These are phyloP conservation scores for Lerista edwardsae DNA, from an alignment of 2,797 vertebrate species.

Conservation along the genomic window DNA sequence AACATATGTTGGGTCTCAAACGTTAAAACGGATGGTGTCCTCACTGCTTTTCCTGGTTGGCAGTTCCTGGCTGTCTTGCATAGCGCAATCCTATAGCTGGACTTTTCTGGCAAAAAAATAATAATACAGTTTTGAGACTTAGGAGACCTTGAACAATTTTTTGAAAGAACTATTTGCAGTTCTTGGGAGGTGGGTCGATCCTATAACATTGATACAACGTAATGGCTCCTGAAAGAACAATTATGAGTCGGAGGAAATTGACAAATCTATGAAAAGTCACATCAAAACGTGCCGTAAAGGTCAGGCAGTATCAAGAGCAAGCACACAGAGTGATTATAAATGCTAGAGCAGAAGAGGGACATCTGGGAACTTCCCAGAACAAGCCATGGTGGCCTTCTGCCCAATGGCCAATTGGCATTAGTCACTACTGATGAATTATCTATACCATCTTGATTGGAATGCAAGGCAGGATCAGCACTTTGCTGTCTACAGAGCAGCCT, in stretches of 20 bases:
- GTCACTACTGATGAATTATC: neutral
- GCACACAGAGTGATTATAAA: neutral
- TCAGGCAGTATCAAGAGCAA: neutral
- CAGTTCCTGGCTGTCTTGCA: neutral
- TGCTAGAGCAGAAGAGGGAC: neutral
- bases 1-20: neutral
- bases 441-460: neutral
- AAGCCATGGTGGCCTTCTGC: neutral
- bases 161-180: neutral
- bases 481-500: neutral
- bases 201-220: neutral
- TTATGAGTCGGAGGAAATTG: neutral
- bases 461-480: neutral
- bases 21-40: neutral
- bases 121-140: neutral
- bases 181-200: neutral
- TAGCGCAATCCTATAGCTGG: neutral
- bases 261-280: neutral
- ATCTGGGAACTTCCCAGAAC: constrained; percentile 9
- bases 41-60: neutral
- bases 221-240: constrained; percentile 20
- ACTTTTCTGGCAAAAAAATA: neutral
- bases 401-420: neutral
- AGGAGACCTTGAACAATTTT: neutral
- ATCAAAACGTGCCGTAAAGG: neutral